These are phyloP conservation scores for Hoplostethus mediterraneus DNA, from an alignment of 2,797 vertebrate species.

Conservation along the genomic window DNA sequence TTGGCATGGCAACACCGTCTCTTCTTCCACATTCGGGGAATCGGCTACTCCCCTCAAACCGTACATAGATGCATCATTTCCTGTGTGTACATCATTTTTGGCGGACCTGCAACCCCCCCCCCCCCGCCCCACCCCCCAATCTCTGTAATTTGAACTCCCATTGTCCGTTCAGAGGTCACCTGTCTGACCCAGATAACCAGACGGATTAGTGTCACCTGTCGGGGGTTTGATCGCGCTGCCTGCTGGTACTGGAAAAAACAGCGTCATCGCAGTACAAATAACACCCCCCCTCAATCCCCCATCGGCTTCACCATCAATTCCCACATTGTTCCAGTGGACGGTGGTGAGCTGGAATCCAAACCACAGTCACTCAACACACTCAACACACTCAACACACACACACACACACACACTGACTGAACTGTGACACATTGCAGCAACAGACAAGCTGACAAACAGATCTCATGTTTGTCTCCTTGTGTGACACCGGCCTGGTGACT, in stretches of 20 bases:
- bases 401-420: neutral
- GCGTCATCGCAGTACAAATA: conserved; percentile 67
- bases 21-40: no score
- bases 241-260: conserved; percentile 48
- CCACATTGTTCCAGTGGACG: conserved; percentile 8
- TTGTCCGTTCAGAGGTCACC: conserved; percentile 43
- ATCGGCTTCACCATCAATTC: conserved; percentile 12
- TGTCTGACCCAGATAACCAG: conserved; percentile 43
- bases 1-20: no score
- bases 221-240: conserved; percentile 24
- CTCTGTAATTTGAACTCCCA: conserved; percentile 22
- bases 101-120: no score
- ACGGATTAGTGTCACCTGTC: conserved; percentile 70
- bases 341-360: no score
- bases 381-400: conserved; percentile 5
- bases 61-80: no score
- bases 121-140: neutral
- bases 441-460: no score
- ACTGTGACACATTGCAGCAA: no score
- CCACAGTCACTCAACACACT: neutral
- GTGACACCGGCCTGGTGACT: no score
- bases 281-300: neutral
- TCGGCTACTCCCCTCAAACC: no score
- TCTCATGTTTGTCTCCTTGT: no score
- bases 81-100: no score